phyloP scores from a whole-genome alignment of 2,113 vertebrate genomes.

The Carassius gibelio region DNA sequence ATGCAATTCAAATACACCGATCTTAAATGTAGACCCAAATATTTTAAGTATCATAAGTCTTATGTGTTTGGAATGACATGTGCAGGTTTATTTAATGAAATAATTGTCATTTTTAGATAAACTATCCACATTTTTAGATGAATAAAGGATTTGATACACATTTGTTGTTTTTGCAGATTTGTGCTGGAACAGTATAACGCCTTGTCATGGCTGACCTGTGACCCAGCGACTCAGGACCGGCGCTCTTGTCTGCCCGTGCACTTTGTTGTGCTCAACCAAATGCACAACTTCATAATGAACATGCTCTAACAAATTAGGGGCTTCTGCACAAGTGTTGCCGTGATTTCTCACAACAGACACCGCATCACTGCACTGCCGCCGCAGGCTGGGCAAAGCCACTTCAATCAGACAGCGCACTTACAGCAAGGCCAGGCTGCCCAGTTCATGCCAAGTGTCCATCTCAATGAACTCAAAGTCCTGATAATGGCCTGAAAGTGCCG shows the following conservation, averaged over 20 bases:
- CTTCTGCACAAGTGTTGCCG: conserved; percentile 12
- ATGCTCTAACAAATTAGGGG: conserved; percentile 80
- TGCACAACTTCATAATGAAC: conserved; percentile 99
- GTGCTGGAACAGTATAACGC: conserved; percentile 94
- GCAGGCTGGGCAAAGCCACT: conserved; percentile 34
- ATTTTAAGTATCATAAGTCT: neutral
- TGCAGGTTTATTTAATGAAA: neutral
- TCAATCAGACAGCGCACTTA: conserved; percentile 45
- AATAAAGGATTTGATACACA: neutral
- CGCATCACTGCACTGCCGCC: conserved; percentile 20
- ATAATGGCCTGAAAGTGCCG: conserved; percentile 87
- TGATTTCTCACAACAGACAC: neutral
- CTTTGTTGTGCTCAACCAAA: conserved; percentile 94
- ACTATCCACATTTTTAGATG: neutral
- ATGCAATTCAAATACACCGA: neutral
- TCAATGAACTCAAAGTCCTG: conserved; percentile 70
- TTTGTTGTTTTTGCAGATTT: conserved; percentile 78
- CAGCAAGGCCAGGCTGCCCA: conserved; percentile 18
- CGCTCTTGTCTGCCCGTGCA: conserved; percentile 98
- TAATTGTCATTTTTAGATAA: neutral
- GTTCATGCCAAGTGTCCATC: conserved; percentile 72
- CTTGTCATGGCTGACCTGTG: conserved; percentile 92
- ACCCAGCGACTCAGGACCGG: conserved; percentile 95
- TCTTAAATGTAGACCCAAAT: too few relatives aligned
- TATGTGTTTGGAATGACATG: neutral